Conservation (phyloP, 2,888 invertebrate species). For the Tipula helvola region DNA sequence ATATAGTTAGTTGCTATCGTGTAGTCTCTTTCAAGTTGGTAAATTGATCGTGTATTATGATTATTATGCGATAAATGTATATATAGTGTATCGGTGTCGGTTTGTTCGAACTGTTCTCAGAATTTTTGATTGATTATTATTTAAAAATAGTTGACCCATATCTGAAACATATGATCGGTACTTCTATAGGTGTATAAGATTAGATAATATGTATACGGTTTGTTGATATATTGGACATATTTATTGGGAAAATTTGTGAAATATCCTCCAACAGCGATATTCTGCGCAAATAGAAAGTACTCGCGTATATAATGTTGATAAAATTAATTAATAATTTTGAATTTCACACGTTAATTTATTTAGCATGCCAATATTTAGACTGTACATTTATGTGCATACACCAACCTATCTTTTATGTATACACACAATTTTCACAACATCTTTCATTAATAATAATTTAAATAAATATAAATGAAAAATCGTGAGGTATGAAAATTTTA, state of each 20-base stretch:
- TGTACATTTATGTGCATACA: neutral
- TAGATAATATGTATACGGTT: too few species aligned
- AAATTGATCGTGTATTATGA: neutral
- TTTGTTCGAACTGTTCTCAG: neutral
- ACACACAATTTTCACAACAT: neutral
- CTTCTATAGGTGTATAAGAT: too few species aligned
- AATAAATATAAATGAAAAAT: neutral
- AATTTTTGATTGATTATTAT: neutral
- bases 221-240: too few species aligned
- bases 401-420: neutral
- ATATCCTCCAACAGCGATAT: neutral
- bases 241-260: neutral
- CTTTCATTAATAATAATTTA: neutral
- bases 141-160: neutral
- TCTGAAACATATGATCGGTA: neutral
- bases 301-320: neutral
- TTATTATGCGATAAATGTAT: neutral
- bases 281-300: neutral
- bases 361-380: neutral
- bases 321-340: neutral
- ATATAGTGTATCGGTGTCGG: too few species aligned
- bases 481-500: neutral
- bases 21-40: neutral
- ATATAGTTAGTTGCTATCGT: neutral
- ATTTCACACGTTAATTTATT: neutral